Evolutionary conservation across 2,888 invertebrate genomes (phyloP).

Genomic region (Odontothrips loti): DNA sequence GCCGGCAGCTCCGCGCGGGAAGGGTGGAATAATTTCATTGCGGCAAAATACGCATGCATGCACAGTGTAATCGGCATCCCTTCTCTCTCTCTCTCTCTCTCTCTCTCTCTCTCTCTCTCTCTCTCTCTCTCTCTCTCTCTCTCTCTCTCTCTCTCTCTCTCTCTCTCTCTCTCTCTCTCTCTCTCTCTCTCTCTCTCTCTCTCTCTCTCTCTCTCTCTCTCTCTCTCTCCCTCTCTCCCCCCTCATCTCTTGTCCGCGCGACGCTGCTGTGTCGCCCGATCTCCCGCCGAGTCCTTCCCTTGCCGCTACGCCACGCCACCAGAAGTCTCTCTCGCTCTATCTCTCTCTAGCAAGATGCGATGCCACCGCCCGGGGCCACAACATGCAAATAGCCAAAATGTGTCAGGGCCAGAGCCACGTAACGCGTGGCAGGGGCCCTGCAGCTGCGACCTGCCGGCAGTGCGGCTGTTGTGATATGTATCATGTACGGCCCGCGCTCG

Average conservation of each 20-base stretch:
- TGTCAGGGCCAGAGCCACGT: background rate
- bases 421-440: no score
- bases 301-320: background rate
- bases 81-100: conserved; percentile 26
- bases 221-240: conserved; percentile 17
- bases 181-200: conserved; percentile 14
- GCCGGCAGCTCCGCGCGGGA: background rate
- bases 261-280: background rate
- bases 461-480: no score
- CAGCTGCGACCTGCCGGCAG: no score
- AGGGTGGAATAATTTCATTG: conserved; percentile 22
- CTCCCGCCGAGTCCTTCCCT: background rate
- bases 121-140: conserved; percentile 28
- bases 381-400: conserved; percentile 3
- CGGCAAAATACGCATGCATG: conserved; percentile 24
- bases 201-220: conserved; percentile 27
- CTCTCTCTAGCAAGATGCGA: background rate
- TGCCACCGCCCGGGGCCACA: background rate
- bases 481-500: no score
- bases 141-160: conserved; percentile 26
- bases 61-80: conserved; percentile 19
- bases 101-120: conserved; percentile 26
- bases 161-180: conserved; percentile 18
- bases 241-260: background rate
- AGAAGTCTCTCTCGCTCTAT: background rate